Base-by-base conservation (phyloP, 2,888 invertebrate species). In the Hyalella azteca region DNA sequence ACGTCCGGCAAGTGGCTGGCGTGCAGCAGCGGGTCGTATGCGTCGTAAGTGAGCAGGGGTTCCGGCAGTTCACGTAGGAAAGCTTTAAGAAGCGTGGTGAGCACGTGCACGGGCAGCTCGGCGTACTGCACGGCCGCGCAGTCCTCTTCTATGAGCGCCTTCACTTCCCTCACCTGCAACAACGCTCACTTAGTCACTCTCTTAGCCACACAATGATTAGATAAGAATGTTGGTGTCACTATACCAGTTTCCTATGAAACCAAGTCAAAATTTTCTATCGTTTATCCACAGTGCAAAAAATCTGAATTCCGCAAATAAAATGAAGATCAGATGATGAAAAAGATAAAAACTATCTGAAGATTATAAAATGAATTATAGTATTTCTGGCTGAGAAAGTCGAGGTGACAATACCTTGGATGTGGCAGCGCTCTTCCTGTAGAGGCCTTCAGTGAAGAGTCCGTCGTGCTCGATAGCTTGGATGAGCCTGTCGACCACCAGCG, bases 51-150 rank as follows among this genome's bases (percentile, higher is more conserved):
- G 85, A 98, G 91, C 85, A 98, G 90, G 1, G 97, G 96, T 88
- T 98, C 97, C 0, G 97, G 97, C 86, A 98, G 91, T 86, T 95
- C 93, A 78, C 98, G 91, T 87, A 96, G 93, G 89, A 96, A 98
- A 0, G 95, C 93, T 89, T 98, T 98, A 78, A 98, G 90, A 85
- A 98, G 90, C 87, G 96, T 96, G 84, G 96, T 96, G 85, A 96
- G 95, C 78, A 96, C 96, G 89, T 97, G 96, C n/a, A 98, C 95
- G 88, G 89, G 86, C 40, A 81, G 81, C 13, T 83, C 79, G 19
- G 77, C 79, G 45, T 81, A 82, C 41, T 81, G 79, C 15, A 80
- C 78, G 40, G 59, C 76, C 19, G 79, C 78, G 9, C 80, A 78
- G 77, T 85, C 85, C 87, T 93, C 93, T 88, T 94, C 94, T 89